These are phyloP conservation scores for Macrobrachium rosenbergii DNA, from an alignment of 1,140 invertebrate species.

Conservation along the genomic window DNA sequence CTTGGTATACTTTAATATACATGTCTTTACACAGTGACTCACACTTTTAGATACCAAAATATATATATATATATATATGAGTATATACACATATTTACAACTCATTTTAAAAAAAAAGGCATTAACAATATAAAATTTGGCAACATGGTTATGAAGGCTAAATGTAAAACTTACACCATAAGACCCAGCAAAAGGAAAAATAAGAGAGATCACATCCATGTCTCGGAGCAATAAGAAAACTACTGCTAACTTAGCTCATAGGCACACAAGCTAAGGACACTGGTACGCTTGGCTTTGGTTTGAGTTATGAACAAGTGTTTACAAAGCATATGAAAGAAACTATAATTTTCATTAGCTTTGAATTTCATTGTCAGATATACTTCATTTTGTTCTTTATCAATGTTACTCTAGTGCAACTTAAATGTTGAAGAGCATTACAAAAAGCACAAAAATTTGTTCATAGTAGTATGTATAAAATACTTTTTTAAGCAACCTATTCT, in stretches of 20 bases:
- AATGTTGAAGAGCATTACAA: too few relatives aligned
- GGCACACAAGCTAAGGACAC: constrained; percentile 61
- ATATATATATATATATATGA: constrained; percentile 30
- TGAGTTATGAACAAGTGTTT: constrained; percentile 35
- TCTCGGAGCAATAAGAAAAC: constrained; percentile 21
- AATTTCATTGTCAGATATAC: too few relatives aligned
- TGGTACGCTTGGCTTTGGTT: constrained; percentile 60
- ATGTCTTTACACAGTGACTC: constrained; percentile 27
- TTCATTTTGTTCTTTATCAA: too few relatives aligned
- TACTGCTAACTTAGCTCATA: constrained; percentile 48
- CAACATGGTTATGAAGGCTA: constrained; percentile 49
- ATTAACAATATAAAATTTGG: constrained; percentile 59
- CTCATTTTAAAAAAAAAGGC: constrained; percentile 42
- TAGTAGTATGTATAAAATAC: too few relatives aligned
- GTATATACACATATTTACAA: constrained; percentile 49
- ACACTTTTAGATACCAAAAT: constrained; percentile 30
- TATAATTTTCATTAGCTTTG: too few relatives aligned
- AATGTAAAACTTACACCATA: constrained; percentile 25
- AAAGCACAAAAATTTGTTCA: too few relatives aligned
- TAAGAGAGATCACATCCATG: constrained; percentile 18
- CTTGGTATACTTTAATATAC: constrained; percentile 16
- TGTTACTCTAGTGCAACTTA: too few relatives aligned
- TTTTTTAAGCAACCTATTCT: too few relatives aligned
- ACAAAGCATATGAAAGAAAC: constrained; percentile 6
- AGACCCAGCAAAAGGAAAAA: constrained; percentile 28